phyloP scores from a whole-genome alignment of 1,140 invertebrate species.

The Cherax destructor region DNA sequence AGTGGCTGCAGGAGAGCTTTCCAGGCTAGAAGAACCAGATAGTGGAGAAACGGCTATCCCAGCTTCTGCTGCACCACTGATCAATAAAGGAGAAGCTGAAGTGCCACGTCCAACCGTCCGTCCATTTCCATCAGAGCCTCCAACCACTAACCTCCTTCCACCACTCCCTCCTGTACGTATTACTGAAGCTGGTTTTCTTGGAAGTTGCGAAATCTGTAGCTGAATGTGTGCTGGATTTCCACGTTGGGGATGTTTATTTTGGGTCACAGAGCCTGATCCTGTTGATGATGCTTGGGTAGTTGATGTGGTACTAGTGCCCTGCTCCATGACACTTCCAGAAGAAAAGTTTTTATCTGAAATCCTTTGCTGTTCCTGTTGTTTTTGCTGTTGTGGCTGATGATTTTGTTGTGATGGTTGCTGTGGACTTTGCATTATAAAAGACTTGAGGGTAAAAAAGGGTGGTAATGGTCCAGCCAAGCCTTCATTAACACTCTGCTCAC shows the following conservation, averaged over 20 bases:
- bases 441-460: slow-evolving; percentile 71
- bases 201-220: slow-evolving; percentile 39
- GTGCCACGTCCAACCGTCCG: slow-evolving; percentile 20
- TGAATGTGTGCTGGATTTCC: slow-evolving; percentile 48
- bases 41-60: slow-evolving; percentile 42
- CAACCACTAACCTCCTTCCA: slow-evolving; percentile 41
- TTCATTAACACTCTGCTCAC: slow-evolving; percentile 60
- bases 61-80: slow-evolving; percentile 34
- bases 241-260: slow-evolving; percentile 25
- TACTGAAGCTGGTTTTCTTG: slow-evolving; percentile 50
- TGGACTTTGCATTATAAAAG: slow-evolving; percentile 66
- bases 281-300: slow-evolving; percentile 15
- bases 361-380: slow-evolving; percentile 35
- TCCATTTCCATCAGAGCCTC: slow-evolving; percentile 31
- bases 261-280: not conserved
- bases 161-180: slow-evolving; percentile 40
- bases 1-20: slow-evolving; percentile 49
- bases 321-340: slow-evolving; percentile 32
- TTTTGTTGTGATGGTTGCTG: slow-evolving; percentile 39
- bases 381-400: slow-evolving; percentile 26
- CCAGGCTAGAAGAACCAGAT: slow-evolving; percentile 63
- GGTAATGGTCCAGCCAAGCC: slow-evolving; percentile 62
- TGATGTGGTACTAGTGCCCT: slow-evolving; percentile 11
- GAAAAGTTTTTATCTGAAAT: slow-evolving; percentile 43
- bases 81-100: slow-evolving; percentile 35